A percentile compares a stretch with the other conserved stretches of the same genome.
These are phyloP conservation scores for Resseliella maxima DNA, from an alignment of 2,888 invertebrate species.

Conservation along the genomic window DNA sequence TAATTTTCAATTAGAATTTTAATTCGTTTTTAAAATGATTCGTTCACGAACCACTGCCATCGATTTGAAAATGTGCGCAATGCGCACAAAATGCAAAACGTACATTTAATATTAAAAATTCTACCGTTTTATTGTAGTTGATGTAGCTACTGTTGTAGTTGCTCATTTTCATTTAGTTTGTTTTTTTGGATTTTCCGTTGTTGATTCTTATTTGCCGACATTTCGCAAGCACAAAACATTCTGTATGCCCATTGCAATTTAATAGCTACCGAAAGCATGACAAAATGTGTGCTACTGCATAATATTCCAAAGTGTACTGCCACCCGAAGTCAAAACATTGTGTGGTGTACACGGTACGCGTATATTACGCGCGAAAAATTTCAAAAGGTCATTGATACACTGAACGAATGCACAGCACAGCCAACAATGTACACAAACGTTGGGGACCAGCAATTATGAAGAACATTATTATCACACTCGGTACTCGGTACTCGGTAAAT, in stretches of 20 bases:
- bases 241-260: conserved; percentile 21
- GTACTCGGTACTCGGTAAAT: conserved; percentile 15
- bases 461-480: conserved; percentile 51
- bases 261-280: conserved; percentile 19
- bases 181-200: not conserved
- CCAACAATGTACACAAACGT: not conserved
- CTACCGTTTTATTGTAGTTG: not conserved
- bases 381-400: conserved; percentile 49
- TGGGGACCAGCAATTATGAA: conserved; percentile 34
- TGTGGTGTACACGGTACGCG: not conserved
- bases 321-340: not conserved
- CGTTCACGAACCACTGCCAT: not conserved
- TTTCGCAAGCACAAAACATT: not conserved
- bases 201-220: conserved; percentile 26
- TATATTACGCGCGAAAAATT: conserved; percentile 35
- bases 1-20: conserved; percentile 51
- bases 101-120: conserved; percentile 31
- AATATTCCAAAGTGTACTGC: not conserved
- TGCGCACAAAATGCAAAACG: conserved; percentile 26
- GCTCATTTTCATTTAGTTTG: not conserved
- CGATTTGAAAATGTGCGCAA: not conserved
- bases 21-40: conserved; percentile 45
- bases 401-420: not conserved
- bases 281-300: not conserved
- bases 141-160: not conserved